These are phyloP conservation scores for Timandra comae DNA, from an alignment of 2,888 invertebrate species.

Conservation along the genomic window DNA sequence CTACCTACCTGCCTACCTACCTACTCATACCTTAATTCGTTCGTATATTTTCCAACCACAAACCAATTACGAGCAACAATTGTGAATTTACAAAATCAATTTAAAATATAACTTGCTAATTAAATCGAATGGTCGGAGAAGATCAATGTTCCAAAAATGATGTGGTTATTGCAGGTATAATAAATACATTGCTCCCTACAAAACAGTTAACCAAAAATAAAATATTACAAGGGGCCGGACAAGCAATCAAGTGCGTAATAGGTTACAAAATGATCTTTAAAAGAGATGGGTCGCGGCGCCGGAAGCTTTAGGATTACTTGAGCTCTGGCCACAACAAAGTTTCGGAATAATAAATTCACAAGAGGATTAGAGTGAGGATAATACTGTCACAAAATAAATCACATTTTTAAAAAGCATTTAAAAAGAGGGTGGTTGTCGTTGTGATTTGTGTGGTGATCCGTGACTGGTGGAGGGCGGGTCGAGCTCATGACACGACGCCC, in stretches of 20 bases:
- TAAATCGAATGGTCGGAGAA: slow-evolving; percentile 12
- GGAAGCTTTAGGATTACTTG: slow-evolving; percentile 49
- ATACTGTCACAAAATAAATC: slow-evolving; percentile 58
- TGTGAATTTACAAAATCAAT: slow-evolving; percentile 24
- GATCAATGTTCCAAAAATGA: slow-evolving; percentile 11
- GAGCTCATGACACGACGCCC: slow-evolving; percentile 11
- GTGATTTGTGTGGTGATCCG: slow-evolving; percentile 51
- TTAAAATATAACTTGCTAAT: slow-evolving; percentile 10
- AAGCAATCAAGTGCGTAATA: slow-evolving; percentile 18
- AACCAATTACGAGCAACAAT: slow-evolving; percentile 25
- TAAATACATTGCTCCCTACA: slow-evolving; percentile 13
- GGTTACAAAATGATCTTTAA: slow-evolving; percentile 16
- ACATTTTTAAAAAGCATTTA: slow-evolving; percentile 54
- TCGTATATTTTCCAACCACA: slow-evolving; percentile 14
- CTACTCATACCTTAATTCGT: slow-evolving; percentile 15
- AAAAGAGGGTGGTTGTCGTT: slow-evolving; percentile 46
- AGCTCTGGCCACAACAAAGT: slow-evolving; percentile 55
- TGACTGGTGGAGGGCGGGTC: slow-evolving; percentile 24
- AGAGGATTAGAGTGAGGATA: slow-evolving; percentile 58
- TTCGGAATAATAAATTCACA: slow-evolving; percentile 57
- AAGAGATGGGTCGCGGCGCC: slow-evolving; percentile 16
- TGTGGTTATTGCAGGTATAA: slow-evolving; percentile 14
- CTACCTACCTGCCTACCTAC: not conserved
- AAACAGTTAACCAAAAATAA: no score
- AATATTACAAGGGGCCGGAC: no score